Conservation (phyloP, 2,888 invertebrate genomes). For the Euspilapteryx auroguttella region DNA sequence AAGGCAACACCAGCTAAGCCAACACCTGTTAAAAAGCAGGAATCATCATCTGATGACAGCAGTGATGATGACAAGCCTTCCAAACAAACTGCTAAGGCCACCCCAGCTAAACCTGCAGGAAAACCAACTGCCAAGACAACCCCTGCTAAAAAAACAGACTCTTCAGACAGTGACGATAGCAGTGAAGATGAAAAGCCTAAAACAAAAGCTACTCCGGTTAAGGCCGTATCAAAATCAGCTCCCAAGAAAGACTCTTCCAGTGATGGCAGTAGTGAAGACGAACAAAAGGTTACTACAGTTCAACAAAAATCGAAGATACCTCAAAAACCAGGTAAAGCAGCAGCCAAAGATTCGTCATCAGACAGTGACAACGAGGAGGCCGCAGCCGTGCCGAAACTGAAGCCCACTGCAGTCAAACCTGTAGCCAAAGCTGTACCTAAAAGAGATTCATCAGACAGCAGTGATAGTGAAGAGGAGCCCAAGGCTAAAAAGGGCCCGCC, state of each 20-base stretch:
- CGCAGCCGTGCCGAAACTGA: no score
- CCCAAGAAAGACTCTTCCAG: conserved; percentile 10
- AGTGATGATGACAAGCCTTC: conserved; percentile 19
- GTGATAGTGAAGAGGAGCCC: no score
- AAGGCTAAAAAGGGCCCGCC: conserved; percentile 10
- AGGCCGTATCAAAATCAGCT: conserved; percentile 10
- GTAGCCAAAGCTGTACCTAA: conserved; percentile 14
- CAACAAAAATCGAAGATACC: no score
- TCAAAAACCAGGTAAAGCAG: conserved; percentile 7
- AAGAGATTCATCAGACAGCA: no score
- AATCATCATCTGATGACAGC: conserved; percentile 33
- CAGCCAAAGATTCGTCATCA: no score
- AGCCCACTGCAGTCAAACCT: conserved; percentile 16
- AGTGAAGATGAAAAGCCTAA: conserved; percentile 27
- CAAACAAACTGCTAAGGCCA: conserved; percentile 8
- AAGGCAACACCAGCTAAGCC: not conserved
- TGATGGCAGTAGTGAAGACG: conserved; percentile 7
- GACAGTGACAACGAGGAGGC: no score
- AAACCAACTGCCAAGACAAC: conserved; percentile 14
- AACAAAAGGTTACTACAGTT: no score
- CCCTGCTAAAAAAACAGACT: conserved; percentile 13
- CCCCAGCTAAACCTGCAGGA: conserved; percentile 11
- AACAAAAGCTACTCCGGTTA: conserved; percentile 8
- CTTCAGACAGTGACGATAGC: conserved; percentile 23
- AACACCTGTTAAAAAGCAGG: conserved; percentile 15